Base-by-base conservation (phyloP, 2,888 invertebrate genomes). In the Nycteola revayana region DNA sequence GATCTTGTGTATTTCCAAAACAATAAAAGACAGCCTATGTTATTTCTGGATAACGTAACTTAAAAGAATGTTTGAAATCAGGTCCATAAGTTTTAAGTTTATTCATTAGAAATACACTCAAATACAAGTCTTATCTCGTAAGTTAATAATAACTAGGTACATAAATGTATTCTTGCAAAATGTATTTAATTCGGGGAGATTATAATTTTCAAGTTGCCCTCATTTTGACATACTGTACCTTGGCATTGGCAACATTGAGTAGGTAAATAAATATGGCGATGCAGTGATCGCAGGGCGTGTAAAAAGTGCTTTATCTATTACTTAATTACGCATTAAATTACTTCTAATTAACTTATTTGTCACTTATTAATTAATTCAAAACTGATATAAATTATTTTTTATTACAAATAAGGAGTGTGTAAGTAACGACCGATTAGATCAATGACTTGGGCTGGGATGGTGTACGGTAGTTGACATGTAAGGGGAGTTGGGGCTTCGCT, bases 211-310 rank as follows among this genome's bases (percentile, higher is more conserved):
- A n/a, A n/a, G n/a, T n/a, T n/a, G n/a, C n/a, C n/a, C n/a, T n/a
- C n/a, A n/a, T n/a, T n/a, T n/a, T n/a, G n/a, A n/a, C n/a, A n/a
- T n/a, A n/a, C n/a, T n/a, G n/a, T n/a, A n/a, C n/a, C n/a, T n/a
- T n/a, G n/a, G n/a, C n/a, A n/a, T n/a, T 50, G 60, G 68, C 57
- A 66, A 67, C 61, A 64, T 57, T 60, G 28, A 35, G 10, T 60
- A 73, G 52, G 83, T 85, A 86, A 86, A 87, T 85, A 85, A 87
- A 85, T 85, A 86, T 87, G 86, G 84, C 86, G 70, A 7, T 50
- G 34, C 46, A 53, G 42, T 49, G 43, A 28, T 57, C 35, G 42
- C 51, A 47, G 66, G 74, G 67, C 64, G 70, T 70, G 65, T 60
- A 30, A 49, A 48, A 28, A 36, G 28, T 18, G 29, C 21, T 34